Base-by-base conservation (phyloP, 1,140 invertebrate genomes). In the Drosophila bocqueti region DNA sequence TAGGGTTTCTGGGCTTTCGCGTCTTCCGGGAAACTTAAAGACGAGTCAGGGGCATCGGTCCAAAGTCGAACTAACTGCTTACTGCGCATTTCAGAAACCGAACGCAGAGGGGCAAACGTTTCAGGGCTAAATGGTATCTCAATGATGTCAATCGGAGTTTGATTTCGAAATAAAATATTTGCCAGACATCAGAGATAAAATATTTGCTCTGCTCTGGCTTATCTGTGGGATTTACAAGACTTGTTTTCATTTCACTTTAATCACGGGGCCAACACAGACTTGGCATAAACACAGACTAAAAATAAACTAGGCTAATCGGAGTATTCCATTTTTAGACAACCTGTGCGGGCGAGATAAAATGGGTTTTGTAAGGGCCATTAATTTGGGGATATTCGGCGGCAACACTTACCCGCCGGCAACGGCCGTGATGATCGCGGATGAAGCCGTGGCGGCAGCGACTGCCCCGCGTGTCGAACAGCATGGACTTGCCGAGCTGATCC, bases 401-500 rank as follows among this genome's bases (percentile, higher is more conserved):
- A 1, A 0, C 4, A 83, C 84, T 83, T 42, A 91, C 89, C 38
- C 80, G 52, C 6, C 89, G 75, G 26, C 89, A 91, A 10, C 89
- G 89, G 8, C 81, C 73, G n/a, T 76, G 79, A 55, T 91, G 89
- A 68, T 91, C 89, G 18, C 57, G 45, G 9, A 78, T 80, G 42
- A 36, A 90, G 13, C 85, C 85, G n/a, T 26, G 76, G 1, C 52
- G 78, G 15, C 89, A 91, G 11, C 52, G 40, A 2, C 38, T 24
- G 5, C 81, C 62, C 2, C 62, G 55, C 16, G 67, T 38, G 10
- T 74, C 67, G 8, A 91, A 66, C 1, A 91, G 64, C 85, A 90
- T 91, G 34, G 79, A 61, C 40, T 71, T 71, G 24, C 86, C 84
- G 9, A 91, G 46, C 0, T 18, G 10, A 4, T 46, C 49, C 1